Evolutionary conservation across 2,888 invertebrate species (phyloP).

Genomic region (Scaptomyza cyrtandrae): DNA sequence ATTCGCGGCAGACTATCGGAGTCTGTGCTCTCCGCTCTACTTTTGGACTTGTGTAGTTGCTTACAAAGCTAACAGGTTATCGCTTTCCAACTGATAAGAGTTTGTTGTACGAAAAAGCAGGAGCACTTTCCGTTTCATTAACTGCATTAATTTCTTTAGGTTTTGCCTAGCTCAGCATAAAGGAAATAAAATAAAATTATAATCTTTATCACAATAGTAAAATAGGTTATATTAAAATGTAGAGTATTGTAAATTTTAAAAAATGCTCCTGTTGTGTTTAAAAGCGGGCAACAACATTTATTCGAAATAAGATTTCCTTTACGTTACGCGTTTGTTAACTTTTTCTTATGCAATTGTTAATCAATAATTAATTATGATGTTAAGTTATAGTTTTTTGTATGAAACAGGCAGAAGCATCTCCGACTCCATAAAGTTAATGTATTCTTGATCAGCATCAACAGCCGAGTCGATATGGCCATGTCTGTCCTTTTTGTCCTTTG

Average conservation of each 20-base stretch:
- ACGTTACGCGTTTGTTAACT: too few species aligned
- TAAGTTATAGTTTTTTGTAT: too few species aligned
- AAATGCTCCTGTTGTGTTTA: background rate
- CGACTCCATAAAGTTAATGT: too few species aligned
- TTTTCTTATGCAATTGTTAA: too few species aligned
- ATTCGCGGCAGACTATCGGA: constrained; percentile 49
- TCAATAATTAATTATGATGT: too few species aligned
- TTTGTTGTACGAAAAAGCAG: constrained; percentile 64
- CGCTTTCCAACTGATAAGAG: constrained; percentile 75
- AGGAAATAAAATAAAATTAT: background rate
- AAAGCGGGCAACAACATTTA: background rate
- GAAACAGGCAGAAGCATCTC: background rate
- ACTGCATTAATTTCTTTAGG: constrained; percentile 21
- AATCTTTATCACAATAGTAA: background rate
- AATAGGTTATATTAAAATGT: background rate
- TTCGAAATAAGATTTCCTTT: too few species aligned
- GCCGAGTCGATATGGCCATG: too few species aligned
- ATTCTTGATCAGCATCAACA: too few species aligned
- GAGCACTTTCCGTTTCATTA: constrained; percentile 72
- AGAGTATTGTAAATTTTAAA: background rate
- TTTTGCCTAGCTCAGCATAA: background rate
- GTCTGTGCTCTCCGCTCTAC: constrained; percentile 58
- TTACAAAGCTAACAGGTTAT: constrained; percentile 74
- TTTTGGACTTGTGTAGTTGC: constrained; percentile 49
- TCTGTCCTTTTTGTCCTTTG: too few species aligned